phyloP scores from a whole-genome alignment of 2,113 vertebrate species.

The Mystacornis crossleyi region DNA sequence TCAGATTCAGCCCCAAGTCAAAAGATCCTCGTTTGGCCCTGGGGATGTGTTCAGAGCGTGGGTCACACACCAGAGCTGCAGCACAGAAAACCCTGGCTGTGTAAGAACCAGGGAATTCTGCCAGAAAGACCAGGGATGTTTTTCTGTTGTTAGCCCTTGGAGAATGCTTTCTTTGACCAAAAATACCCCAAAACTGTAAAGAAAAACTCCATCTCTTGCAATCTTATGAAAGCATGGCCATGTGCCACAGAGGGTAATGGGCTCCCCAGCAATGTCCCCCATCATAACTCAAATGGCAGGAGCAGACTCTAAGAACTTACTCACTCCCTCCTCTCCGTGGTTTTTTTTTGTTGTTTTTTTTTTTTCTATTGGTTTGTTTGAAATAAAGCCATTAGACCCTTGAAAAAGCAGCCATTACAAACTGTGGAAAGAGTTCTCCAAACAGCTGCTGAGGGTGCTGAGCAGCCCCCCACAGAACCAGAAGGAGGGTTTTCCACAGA shows the following conservation, averaged over 20 bases:
- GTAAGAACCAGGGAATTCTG: neutral
- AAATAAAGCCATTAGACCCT: neutral
- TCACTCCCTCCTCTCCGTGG: neutral
- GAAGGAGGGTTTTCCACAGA: neutral
- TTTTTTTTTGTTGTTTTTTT: no score
- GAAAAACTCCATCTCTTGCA: neutral
- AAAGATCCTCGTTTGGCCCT: neutral
- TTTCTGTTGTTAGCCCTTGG: neutral
- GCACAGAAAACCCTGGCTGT: neutral
- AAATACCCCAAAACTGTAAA: neutral
- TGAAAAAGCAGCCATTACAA: neutral
- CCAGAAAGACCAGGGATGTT: neutral
- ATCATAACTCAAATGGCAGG: neutral
- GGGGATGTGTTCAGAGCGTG: neutral
- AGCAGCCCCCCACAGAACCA: neutral
- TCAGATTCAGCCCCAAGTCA: neutral
- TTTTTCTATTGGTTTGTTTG: neutral
- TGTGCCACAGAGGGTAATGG: neutral
- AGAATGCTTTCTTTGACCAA: neutral
- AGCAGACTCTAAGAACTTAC: neutral
- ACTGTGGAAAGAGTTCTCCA: neutral
- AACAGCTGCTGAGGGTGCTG: neutral
- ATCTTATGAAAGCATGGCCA: neutral
- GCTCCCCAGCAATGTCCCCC: neutral
- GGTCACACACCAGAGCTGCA: neutral